Conservation (phyloP, 30 jellyfish, hydroid and myxozoan species). For the Hydra vulgaris region DNA sequence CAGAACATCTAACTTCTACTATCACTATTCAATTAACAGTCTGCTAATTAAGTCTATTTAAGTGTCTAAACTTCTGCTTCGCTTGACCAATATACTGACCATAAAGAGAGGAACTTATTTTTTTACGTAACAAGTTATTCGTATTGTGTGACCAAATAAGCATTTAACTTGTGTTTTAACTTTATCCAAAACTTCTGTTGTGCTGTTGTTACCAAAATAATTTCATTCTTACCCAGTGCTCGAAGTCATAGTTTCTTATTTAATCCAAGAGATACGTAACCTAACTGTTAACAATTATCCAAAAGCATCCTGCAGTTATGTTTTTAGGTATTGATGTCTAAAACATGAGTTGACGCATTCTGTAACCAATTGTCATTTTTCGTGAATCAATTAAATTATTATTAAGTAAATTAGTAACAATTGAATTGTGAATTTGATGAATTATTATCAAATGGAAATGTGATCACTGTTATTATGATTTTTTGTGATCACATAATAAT, state of each 20-base stretch:
- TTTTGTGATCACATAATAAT: too few species aligned
- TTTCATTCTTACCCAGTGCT: neutral
- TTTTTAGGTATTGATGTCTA: neutral
- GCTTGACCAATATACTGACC: neutral
- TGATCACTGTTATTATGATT: too few species aligned
- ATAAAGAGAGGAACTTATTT: neutral
- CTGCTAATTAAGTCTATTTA: neutral
- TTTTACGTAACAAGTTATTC: constrained; percentile 5
- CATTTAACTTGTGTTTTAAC: neutral
- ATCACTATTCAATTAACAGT: neutral
- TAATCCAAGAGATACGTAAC: neutral
- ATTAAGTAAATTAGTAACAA: too few species aligned
- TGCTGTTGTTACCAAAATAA: neutral
- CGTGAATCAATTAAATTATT: too few species aligned
- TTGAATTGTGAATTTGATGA: too few species aligned
- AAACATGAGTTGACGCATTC: neutral
- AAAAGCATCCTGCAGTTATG: neutral
- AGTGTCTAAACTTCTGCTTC: neutral
- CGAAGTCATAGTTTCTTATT: neutral
- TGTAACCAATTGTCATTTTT: too few species aligned
- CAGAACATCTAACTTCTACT: neutral
- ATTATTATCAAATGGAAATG: too few species aligned
- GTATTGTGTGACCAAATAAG: neutral
- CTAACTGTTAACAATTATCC: neutral
- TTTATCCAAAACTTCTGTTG: neutral